These are phyloP conservation scores for Tenualosa thibaudeaui DNA, from an alignment of 2,797 vertebrate species.

Conservation along the genomic window DNA sequence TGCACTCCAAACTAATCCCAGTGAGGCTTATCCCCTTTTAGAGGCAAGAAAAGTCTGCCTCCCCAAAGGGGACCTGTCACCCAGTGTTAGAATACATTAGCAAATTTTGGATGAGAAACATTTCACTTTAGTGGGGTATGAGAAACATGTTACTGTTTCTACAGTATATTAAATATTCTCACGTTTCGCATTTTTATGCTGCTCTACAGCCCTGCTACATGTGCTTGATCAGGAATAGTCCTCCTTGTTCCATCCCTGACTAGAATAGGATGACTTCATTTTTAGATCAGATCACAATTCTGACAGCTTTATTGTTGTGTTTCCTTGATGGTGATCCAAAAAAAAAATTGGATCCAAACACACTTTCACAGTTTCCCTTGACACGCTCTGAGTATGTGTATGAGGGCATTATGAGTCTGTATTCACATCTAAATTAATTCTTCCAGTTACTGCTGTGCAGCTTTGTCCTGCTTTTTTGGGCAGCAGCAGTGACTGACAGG, in stretches of 20 bases:
- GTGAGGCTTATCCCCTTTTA: neutral
- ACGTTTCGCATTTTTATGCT: neutral
- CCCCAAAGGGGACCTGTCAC: neutral
- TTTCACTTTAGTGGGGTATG: neutral
- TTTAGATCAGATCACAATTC: neutral
- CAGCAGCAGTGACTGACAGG: neutral
- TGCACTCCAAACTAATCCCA: neutral
- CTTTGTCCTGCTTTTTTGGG: neutral
- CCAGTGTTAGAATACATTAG: neutral
- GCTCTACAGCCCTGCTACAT: neutral
- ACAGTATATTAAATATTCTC: neutral
- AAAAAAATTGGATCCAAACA: neutral
- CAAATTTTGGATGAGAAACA: neutral
- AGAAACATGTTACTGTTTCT: neutral
- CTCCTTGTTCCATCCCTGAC: neutral
- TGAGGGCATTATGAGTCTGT: too few species aligned
- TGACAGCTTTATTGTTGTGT: neutral
- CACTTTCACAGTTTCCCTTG: neutral
- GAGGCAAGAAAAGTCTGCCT: neutral
- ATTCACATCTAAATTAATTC: neutral
- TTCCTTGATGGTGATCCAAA: neutral
- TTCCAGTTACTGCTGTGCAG: neutral
- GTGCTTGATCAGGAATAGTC: neutral
- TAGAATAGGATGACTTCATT: neutral
- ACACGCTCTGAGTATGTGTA: too few species aligned